Evolutionary conservation across 1,140 invertebrate genomes (phyloP), one percentile per base, ranked within the genome.

Genomic region (Dreissena polymorpha): DNA sequence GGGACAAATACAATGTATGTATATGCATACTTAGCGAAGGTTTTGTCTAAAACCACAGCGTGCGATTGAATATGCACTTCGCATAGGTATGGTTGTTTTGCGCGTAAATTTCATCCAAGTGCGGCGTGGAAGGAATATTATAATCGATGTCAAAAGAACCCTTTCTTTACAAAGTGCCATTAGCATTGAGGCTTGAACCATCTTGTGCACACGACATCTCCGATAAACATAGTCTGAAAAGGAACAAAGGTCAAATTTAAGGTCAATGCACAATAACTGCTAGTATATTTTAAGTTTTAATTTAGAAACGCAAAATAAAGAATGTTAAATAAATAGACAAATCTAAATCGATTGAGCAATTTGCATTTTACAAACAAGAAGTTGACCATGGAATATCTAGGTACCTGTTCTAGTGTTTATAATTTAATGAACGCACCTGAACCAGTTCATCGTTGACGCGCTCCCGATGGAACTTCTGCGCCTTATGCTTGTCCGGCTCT

Each of bases 391-490:
- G n/a, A 8, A 50, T 50, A 51, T 25, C 7, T 10, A 50, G 27
- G 60, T 63, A 23, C 18, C 18, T n/a, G 23, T 63, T n/a, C 18
- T 63, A 63, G 10, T 3, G 60, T 23, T 23, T n/a, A n/a, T 63
- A 3, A 63, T 18, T 23, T 7, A n/a, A 18, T 18, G 23, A 18
- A 39, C 23, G 60, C 65, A 82, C 79, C 79, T 82, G 79, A 10
- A 82, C 79, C 25, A 82, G 79, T 73, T 82, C 79, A 67, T 82
- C 79, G 74, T 82, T 82, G 16, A 82, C 60, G 14, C 79, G 55
- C 51, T 82, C 70, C 51, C 79, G n/a, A 55, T 67, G 49, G 53
- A 82, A 82, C 51, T 55, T 82, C 68, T 82, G 79, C 55, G 79
- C 21, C 60, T 82, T 82, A 53, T 68, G 60, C 49, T 82, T 82